Evolutionary conservation across 2,888 invertebrate species (phyloP).

Genomic region (Carcina quercana): DNA sequence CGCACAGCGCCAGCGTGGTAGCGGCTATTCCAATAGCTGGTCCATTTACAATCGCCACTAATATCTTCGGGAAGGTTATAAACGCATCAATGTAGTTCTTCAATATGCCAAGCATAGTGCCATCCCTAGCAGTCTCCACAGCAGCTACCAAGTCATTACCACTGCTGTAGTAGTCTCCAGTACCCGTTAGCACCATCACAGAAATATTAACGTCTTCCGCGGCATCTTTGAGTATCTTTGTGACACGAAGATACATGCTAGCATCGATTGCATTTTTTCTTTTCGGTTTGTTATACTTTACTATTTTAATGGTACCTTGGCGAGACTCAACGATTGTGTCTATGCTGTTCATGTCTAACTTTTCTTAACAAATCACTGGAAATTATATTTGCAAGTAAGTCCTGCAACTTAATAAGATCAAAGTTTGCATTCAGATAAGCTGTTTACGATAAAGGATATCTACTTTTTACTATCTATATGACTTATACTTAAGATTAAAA

Average conservation of each 20-base stretch:
- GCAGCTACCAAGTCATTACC: constrained; percentile 81
- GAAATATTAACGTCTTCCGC: constrained; percentile 78
- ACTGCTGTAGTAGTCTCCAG: constrained; percentile 87
- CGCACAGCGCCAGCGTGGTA: constrained; percentile 89
- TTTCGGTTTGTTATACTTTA: constrained; percentile 83
- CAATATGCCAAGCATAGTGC: constrained; percentile 28
- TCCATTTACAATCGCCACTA: constrained; percentile 93
- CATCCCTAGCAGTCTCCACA: constrained; percentile 21
- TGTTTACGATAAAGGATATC: constrained; percentile 3
- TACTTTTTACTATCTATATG: too few species aligned
- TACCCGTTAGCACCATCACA: constrained; percentile 85
- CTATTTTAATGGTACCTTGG: constrained; percentile 48
- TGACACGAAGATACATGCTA: constrained; percentile 79
- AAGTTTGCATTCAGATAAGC: not conserved
- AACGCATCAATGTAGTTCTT: constrained; percentile 83
- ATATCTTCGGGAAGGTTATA: constrained; percentile 90
- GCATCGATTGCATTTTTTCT: constrained; percentile 86
- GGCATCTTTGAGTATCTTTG: constrained; percentile 78
- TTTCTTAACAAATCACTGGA: constrained; percentile 6
- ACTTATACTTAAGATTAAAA: not conserved
- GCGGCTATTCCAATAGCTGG: constrained; percentile 94
- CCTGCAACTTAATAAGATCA: too few species aligned
- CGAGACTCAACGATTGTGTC: constrained; percentile 36
- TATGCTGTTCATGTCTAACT: constrained; percentile 24
- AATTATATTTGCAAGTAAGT: too few species aligned